Conservation (phyloP, 2,888 invertebrate genomes). For the Phasia obesa region DNA sequence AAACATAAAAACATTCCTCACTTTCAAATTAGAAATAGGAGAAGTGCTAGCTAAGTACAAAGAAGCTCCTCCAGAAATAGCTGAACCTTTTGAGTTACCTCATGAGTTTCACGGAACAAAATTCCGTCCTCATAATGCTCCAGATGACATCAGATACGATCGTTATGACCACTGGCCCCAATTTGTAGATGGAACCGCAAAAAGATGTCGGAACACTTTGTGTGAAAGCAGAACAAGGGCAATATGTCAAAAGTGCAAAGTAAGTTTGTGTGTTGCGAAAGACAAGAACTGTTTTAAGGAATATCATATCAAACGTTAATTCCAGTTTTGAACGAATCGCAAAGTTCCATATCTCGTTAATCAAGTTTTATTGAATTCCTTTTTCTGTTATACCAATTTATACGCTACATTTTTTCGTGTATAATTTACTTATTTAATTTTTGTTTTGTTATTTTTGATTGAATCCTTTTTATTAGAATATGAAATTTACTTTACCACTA, state of each 20-base stretch:
- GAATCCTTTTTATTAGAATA: conserved; percentile 34
- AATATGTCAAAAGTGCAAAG: conserved; percentile 15
- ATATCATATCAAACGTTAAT: conserved; percentile 18
- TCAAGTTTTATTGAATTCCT: conserved; percentile 14
- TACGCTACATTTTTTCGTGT: conserved; percentile 10
- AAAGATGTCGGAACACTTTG: conserved; percentile 2
- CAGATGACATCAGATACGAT: conserved; percentile 41
- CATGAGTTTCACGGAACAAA: background rate
- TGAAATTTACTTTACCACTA: conserved; percentile 27
- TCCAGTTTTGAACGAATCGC: conserved; percentile 26
- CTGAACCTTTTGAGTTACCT: no score
- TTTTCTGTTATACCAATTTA: conserved; percentile 9
- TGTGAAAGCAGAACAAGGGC: conserved; percentile 30
- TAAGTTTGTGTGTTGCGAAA: conserved; percentile 1
- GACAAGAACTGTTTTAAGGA: no score
- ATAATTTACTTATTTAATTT: conserved; percentile 26
- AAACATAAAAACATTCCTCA: conserved; percentile 5
- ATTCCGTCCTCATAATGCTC: conserved; percentile 27
- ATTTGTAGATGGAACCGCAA: conserved; percentile 15
- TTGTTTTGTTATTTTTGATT: no score
- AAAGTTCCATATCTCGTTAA: conserved; percentile 26
- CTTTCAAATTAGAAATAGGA: no score
- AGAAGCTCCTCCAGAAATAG: no score
- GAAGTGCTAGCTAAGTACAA: no score
- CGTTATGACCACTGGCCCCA: conserved; percentile 30